A percentile compares a stretch with the other conserved stretches of the same genome.
These are phyloP conservation scores for Aramus guarauna DNA, from an alignment of 2,113 vertebrate genomes.

Conservation along the genomic window DNA sequence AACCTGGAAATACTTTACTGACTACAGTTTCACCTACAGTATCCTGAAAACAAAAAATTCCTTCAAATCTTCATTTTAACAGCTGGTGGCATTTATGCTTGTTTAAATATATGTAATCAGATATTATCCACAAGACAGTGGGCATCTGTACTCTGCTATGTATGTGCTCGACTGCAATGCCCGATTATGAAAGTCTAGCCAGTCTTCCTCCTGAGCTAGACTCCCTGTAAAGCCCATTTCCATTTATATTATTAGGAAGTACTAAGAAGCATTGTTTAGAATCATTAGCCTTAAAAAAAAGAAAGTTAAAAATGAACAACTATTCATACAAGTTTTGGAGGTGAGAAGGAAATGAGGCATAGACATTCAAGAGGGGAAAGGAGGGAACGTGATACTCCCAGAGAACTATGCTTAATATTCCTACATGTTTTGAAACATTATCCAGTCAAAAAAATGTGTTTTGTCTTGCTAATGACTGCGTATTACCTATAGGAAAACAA, in stretches of 20 bases:
- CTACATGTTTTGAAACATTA: conserved; percentile 34
- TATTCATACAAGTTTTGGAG: neutral
- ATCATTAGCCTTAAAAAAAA: neutral
- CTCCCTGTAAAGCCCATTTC: conserved; percentile 35
- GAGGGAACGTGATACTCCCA: neutral
- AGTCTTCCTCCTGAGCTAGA: neutral
- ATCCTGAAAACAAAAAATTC: neutral
- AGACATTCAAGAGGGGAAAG: neutral
- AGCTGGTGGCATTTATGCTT: neutral
- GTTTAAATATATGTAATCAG: neutral
- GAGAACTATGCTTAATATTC: neutral
- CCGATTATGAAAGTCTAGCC: neutral
- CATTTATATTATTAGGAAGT: conserved; percentile 2
- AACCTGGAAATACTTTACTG: neutral
- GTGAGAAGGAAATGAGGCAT: conserved; percentile 45
- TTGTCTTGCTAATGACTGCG: conserved; percentile 16
- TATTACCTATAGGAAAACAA: neutral
- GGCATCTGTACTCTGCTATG: neutral
- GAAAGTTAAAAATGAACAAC: neutral
- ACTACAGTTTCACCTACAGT: neutral
- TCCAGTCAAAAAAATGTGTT: neutral
- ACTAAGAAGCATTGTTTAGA: conserved; percentile 42
- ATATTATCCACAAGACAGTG: neutral
- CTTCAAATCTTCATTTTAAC: neutral
- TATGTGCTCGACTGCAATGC: neutral